phyloP scores from a whole-genome alignment of 2,888 invertebrate genomes.

The Vannuccia rotundouncinata region DNA sequence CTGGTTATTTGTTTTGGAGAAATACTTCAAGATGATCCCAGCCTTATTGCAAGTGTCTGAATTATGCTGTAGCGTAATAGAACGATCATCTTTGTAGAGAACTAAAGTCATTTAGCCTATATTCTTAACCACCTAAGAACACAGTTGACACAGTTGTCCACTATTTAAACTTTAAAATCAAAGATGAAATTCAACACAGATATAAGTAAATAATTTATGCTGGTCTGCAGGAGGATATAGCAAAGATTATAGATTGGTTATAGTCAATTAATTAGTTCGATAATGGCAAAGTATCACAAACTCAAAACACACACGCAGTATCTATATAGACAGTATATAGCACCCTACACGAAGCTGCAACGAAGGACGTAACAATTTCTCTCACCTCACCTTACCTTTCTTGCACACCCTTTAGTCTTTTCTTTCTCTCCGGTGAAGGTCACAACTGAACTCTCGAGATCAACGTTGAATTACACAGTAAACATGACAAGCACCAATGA shows the following conservation, averaged over 20 bases:
- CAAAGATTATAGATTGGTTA: neutral
- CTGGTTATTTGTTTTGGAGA: neutral
- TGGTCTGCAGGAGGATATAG: too few relatives aligned
- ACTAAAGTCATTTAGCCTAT: neutral
- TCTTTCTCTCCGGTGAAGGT: neutral
- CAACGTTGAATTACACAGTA: neutral
- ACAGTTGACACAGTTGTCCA: neutral
- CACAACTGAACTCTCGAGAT: neutral
- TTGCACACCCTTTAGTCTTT: too few relatives aligned
- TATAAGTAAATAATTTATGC: too few relatives aligned
- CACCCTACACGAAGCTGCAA: too few relatives aligned
- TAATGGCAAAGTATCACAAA: neutral
- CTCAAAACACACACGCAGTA: neutral
- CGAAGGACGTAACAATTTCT: too few relatives aligned
- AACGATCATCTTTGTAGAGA: too few relatives aligned
- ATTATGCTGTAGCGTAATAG: neutral
- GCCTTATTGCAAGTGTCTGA: neutral
- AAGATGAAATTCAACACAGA: too few relatives aligned
- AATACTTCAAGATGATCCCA: neutral
- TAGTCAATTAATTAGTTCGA: neutral
- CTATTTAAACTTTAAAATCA: too few relatives aligned
- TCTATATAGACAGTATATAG: neutral
- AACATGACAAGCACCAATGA: neutral
- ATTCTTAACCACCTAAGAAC: neutral
- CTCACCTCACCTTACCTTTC: too few relatives aligned